A percentile compares a stretch with the other conserved stretches of the same genome.
These are phyloP conservation scores for Diloba caeruleocephala DNA, from an alignment of 2,888 invertebrate species.

Conservation along the genomic window DNA sequence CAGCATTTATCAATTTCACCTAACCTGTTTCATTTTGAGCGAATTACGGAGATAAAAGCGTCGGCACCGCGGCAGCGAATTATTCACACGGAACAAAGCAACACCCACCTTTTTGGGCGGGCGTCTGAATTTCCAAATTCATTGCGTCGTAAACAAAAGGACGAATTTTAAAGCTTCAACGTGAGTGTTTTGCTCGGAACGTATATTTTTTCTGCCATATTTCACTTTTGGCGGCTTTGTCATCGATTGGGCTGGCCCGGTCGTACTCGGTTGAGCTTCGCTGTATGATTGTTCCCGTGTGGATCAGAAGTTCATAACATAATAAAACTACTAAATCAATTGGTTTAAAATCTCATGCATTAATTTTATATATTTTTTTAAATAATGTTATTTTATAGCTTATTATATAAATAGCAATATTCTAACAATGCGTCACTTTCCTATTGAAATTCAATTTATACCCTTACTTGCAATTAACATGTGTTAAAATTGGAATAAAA, in stretches of 20 bases:
- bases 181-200: constrained; percentile 56
- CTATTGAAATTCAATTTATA: constrained; percentile 2
- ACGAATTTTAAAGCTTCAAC: constrained; percentile 73
- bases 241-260: constrained; percentile 41
- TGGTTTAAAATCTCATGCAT: too few species aligned
- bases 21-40: constrained; percentile 73
- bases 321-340: too few species aligned
- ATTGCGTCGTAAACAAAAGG: constrained; percentile 82
- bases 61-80: constrained; percentile 58
- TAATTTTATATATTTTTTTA: too few species aligned
- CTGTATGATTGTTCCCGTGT: constrained; percentile 6
- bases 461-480: constrained; percentile 4
- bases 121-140: constrained; percentile 80
- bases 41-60: constrained; percentile 74
- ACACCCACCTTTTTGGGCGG: constrained; percentile 74
- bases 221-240: constrained; percentile 60
- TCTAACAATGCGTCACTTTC: background rate
- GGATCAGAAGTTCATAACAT: background rate
- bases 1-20: constrained; percentile 74
- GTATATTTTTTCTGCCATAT: constrained; percentile 63
- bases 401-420: background rate
- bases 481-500: constrained; percentile 18
- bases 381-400: too few species aligned
- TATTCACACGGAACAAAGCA: constrained; percentile 79
- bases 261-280: constrained; percentile 19